Conservation (phyloP, 1,140 invertebrate species). For the Metaphire vulgaris region DNA sequence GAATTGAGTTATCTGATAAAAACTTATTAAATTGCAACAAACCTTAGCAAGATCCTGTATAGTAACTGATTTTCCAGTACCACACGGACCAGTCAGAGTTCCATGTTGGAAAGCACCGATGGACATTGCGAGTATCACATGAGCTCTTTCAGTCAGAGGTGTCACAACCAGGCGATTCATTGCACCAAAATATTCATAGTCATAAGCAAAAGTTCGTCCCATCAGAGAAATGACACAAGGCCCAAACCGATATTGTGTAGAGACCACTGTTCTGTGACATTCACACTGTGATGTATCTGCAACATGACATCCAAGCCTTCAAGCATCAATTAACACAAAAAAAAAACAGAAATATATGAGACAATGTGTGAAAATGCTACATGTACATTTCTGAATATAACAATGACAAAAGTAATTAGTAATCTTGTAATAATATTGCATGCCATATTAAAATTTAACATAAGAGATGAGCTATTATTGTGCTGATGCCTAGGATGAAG, state of each 20-base stretch:
- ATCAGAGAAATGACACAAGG: constrained; percentile 38
- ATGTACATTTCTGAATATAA: too few species aligned
- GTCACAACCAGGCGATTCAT: constrained; percentile 51
- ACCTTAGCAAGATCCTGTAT: constrained; percentile 75
- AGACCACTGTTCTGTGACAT: neutral
- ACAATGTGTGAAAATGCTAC: too few species aligned
- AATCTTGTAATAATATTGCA: too few species aligned
- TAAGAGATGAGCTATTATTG: too few species aligned
- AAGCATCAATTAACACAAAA: too few species aligned
- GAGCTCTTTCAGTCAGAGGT: constrained; percentile 46
- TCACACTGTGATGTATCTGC: neutral
- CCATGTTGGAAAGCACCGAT: constrained; percentile 68
- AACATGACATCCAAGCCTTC: too few species aligned
- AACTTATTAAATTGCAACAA: too few species aligned
- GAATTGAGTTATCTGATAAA: too few species aligned
- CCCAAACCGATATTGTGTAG: constrained; percentile 42
- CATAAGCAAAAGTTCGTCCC: constrained; percentile 48
- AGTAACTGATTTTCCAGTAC: constrained; percentile 53
- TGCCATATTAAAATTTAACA: too few species aligned
- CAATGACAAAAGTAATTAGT: too few species aligned
- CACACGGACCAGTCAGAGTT: constrained; percentile 48
- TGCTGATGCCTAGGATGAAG: too few species aligned
- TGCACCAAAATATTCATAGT: constrained; percentile 52
- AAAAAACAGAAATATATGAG: too few species aligned
- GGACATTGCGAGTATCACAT: constrained; percentile 59